phyloP scores from a whole-genome alignment of 2,888 invertebrate genomes.

The Chironomus riparius region DNA sequence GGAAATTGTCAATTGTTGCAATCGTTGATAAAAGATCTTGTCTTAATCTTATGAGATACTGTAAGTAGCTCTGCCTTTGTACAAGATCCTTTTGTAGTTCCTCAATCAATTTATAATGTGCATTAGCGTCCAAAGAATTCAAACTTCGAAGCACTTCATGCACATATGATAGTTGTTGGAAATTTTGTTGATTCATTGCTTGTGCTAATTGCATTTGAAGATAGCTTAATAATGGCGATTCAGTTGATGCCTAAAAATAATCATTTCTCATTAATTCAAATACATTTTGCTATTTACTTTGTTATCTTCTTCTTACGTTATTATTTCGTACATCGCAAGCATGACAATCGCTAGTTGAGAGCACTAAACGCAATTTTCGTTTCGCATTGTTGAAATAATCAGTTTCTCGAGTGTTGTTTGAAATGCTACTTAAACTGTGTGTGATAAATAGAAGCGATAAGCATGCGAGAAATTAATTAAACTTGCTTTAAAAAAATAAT shows the following conservation, averaged over 20 bases:
- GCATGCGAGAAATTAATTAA: too few species aligned
- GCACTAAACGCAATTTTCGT: constrained; percentile 79
- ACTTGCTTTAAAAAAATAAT: too few species aligned
- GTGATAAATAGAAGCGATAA: too few species aligned
- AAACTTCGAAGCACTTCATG: constrained; percentile 77
- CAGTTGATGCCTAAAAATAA: constrained; percentile 34
- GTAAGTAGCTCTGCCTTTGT: constrained; percentile 66
- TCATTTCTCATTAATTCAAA: not conserved
- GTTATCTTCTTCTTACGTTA: constrained; percentile 39
- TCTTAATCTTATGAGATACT: constrained; percentile 71
- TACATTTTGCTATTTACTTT: not conserved
- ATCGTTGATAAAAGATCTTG: constrained; percentile 68
- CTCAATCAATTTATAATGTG: constrained; percentile 63
- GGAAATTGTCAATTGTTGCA: constrained; percentile 59
- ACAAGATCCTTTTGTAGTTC: constrained; percentile 68
- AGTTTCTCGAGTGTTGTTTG: not conserved
- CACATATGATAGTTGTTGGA: constrained; percentile 66
- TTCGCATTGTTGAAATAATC: constrained; percentile 46
- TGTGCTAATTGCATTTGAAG: constrained; percentile 70
- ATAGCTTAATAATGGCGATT: constrained; percentile 52
- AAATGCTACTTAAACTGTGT: not conserved
- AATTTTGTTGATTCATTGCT: constrained; percentile 69
- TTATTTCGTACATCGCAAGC: constrained; percentile 53
- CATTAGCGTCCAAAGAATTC: constrained; percentile 57
- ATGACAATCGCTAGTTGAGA: constrained; percentile 78